These are phyloP conservation scores for Drosophila arizonae DNA, from an alignment of 1,140 invertebrate genomes.

Conservation along the genomic window DNA sequence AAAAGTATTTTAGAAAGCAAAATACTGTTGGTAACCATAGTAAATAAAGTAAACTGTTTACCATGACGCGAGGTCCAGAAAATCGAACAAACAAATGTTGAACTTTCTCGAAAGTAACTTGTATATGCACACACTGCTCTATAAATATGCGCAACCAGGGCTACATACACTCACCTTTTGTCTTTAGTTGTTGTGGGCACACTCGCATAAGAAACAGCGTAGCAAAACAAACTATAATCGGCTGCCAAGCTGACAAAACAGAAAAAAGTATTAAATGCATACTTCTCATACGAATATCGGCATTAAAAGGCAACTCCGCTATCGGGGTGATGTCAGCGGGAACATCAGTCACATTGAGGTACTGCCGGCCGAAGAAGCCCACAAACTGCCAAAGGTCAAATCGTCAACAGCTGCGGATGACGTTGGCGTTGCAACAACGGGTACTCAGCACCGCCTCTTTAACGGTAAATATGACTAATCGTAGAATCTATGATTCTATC, in stretches of 20 bases:
- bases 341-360: slow-evolving; percentile 53
- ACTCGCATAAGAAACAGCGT: slow-evolving; percentile 38
- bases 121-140: slow-evolving; percentile 8
- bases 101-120: background rate
- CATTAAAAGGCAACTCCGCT: slow-evolving; percentile 60
- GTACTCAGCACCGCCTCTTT: slow-evolving; percentile 37
- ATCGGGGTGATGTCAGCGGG: slow-evolving; percentile 55
- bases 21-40: too few relatives aligned
- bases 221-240: slow-evolving; percentile 54
- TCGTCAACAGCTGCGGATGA: slow-evolving; percentile 57
- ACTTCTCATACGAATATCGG: slow-evolving; percentile 38
- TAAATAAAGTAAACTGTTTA: too few relatives aligned
- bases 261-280: slow-evolving; percentile 41
- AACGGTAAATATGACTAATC: slow-evolving; percentile 29
- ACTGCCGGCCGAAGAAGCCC: slow-evolving; percentile 42
- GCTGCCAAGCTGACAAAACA: slow-evolving; percentile 30
- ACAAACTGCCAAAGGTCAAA: slow-evolving; percentile 40
- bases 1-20: too few relatives aligned
- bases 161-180: background rate
- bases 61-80: too few relatives aligned
- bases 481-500: background rate
- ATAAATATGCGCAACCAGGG: slow-evolving; percentile 20
- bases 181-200: slow-evolving; percentile 2
- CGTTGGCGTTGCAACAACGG: slow-evolving; percentile 45
- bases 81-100: too few relatives aligned